Base-by-base conservation (phyloP, 2,113 vertebrate genomes). In the Chamaea fasciata region DNA sequence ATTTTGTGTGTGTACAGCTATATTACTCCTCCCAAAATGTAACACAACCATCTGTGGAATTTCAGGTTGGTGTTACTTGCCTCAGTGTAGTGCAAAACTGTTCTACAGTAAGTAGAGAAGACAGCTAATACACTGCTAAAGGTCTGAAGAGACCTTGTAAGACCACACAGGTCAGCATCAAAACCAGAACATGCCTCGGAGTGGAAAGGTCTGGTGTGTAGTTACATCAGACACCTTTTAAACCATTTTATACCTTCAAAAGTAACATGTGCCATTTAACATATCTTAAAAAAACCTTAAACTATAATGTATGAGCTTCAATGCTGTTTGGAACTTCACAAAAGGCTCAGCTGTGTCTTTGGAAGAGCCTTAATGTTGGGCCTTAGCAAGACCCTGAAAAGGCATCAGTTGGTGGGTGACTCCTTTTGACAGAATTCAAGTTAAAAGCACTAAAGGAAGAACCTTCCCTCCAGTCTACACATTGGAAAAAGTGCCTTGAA, bases 211-310 rank as follows among this genome's bases (percentile, higher is more conserved):
- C 81, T 79, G 20, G 62, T 64, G 65, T 78, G 62, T 1, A 52
- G 68, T 90, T 93, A 90, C 90, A 95, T 83, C 81, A 95, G 89
- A 94, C 63, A 91, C 67, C n/a, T 90, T 85, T 65, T 35, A 28
- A 91, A 82, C 55, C 16, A n/a, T 82, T 82, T 68, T 87, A 74
- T 39, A 92, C 92, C 87, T 91, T 95, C 91, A 92, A 87, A 83
- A 89, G 89, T 89, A 92, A 92, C 57, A 52, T 3, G 17, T 83
- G 87, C 42, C 82, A 74, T 70, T 90, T 91, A 85, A 91, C 67
- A 15, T 13, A 73, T 23, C 64, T 77, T 27, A 90, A 78, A 68
- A 89, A 67, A 37, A 89, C 57, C 52, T 70, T 71, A 27, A 84
- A 87, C 71, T 42, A 69, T 26, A 89, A 82, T 11, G 39, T 15